Conservation (phyloP, 23 tunicate genomes). For the Styela clava region DNA sequence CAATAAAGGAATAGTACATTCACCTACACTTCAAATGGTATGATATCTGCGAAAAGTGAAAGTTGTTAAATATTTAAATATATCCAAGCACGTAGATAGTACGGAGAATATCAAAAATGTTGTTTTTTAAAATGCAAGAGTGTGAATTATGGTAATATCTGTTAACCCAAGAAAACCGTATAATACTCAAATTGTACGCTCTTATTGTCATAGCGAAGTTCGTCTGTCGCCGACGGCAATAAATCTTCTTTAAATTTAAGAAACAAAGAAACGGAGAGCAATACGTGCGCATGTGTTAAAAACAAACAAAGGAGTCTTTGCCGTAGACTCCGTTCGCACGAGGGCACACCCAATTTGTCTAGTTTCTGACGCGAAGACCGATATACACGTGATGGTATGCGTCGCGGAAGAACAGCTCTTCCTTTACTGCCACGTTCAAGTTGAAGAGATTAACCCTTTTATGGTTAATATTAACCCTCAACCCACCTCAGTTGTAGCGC, state of each 20-base stretch:
- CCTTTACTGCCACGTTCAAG: slow-evolving; percentile 13
- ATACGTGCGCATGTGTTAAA: neutral
- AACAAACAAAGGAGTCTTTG: neutral
- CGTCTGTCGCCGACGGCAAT: neutral
- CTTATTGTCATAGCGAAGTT: neutral
- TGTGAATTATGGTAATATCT: no score
- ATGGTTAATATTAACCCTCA: neutral
- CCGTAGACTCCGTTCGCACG: neutral
- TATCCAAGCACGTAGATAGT: no score
- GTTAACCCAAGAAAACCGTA: no score
- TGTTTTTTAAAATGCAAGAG: no score
- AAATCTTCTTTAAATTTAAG: neutral
- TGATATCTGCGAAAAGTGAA: no score
- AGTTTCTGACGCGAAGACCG: neutral
- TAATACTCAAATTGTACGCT: neutral
- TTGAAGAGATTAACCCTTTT: neutral
- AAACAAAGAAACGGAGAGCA: neutral
- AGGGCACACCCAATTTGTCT: neutral
- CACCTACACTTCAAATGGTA: no score
- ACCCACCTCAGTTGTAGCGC: no score
- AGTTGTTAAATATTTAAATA: no score
- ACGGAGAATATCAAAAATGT: no score
- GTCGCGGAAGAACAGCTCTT: neutral
- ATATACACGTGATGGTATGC: neutral
- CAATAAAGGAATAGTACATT: no score